phyloP scores from a whole-genome alignment of 2,888 invertebrate genomes.

The Masnerella sp. region DNA sequence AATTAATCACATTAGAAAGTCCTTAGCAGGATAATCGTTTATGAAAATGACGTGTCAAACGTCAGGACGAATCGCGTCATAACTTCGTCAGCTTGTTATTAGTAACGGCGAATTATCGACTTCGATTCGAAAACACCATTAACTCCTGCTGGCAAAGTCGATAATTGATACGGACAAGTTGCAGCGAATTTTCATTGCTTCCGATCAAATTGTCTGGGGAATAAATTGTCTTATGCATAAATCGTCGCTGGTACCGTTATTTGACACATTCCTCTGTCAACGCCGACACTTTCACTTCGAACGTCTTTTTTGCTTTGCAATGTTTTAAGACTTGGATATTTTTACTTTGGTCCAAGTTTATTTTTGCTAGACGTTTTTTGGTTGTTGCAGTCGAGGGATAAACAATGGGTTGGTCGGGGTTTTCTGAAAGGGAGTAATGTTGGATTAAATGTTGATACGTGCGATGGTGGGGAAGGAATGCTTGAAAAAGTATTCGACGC shows the following conservation, averaged over 20 bases:
- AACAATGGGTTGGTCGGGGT: too few relatives aligned
- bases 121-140: neutral
- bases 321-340: too few relatives aligned
- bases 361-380: too few relatives aligned
- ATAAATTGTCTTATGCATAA: conserved; percentile 24
- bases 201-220: conserved; percentile 15
- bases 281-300: conserved; percentile 20
- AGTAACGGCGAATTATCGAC: conserved; percentile 2
- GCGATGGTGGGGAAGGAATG: conserved; percentile 36
- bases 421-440: too few relatives aligned
- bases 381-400: too few relatives aligned
- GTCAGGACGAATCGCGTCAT: neutral
- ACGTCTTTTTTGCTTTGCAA: too few relatives aligned
- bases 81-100: neutral
- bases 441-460: conserved; percentile 40
- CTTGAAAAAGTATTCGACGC: conserved; percentile 42
- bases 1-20: too few relatives aligned
- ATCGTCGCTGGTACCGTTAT: conserved; percentile 37
- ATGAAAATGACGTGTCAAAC: too few relatives aligned
- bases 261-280: conserved; percentile 21
- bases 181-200: neutral
- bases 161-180: conserved; percentile 25
- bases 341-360: too few relatives aligned
- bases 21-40: too few relatives aligned
- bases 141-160: conserved; percentile 21